phyloP scores from a whole-genome alignment of 2,797 vertebrate genomes.

The Cichlasoma orientale region DNA sequence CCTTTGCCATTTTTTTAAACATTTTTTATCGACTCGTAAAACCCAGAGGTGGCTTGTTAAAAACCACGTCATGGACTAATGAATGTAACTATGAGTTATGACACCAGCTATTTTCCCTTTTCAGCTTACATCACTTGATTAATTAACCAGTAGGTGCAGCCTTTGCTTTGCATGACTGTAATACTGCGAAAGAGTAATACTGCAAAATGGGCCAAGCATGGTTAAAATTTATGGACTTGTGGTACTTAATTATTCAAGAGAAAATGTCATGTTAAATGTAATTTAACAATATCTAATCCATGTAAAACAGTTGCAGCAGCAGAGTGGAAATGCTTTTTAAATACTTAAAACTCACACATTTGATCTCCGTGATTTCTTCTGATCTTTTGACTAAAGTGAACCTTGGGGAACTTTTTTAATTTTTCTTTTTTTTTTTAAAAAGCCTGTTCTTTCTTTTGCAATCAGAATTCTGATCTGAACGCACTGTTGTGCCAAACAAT shows the following conservation, averaged over 20 bases:
- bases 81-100: slow-evolving; percentile 1
- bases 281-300: slow-evolving; percentile 55
- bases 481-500: too few relatives aligned
- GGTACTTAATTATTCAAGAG: slow-evolving; percentile 58
- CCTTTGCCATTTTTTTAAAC: slow-evolving; percentile 6
- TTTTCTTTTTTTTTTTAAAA: too few relatives aligned
- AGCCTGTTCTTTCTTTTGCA: too few relatives aligned
- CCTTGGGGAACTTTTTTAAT: too few relatives aligned
- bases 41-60: slow-evolving; percentile 20
- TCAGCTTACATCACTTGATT: slow-evolving; percentile 46
- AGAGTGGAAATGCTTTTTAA: neutral
- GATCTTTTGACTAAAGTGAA: too few relatives aligned
- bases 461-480: too few relatives aligned
- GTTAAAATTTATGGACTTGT: slow-evolving; percentile 51
- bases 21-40: slow-evolving; percentile 46
- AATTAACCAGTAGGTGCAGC: slow-evolving; percentile 35
- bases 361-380: neutral
- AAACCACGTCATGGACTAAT: neutral
- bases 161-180: slow-evolving; percentile 31
- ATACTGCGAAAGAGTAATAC: slow-evolving; percentile 5
- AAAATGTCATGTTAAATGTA: slow-evolving; percentile 64
- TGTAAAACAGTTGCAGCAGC: slow-evolving; percentile 37
- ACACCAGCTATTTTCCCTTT: slow-evolving; percentile 11
- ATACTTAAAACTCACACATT: slow-evolving; percentile 14
- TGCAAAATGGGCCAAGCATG: slow-evolving; percentile 24